phyloP scores from a whole-genome alignment of 1,140 invertebrate species.

The Eupristina koningsbergeri region DNA sequence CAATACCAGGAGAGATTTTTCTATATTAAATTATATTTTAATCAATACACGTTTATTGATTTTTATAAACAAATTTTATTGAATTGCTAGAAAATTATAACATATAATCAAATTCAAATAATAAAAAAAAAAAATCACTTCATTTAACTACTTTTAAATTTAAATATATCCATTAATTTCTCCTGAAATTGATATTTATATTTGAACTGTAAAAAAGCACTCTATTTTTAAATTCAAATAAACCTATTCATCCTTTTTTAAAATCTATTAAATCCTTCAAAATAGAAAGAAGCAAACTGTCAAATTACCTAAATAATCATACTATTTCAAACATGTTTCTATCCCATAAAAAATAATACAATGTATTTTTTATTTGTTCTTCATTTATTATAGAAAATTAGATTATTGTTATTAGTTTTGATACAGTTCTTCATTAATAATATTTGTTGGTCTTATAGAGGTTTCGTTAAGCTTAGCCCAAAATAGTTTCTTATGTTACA shows the following conservation, averaged over 20 bases:
- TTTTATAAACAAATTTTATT: no score
- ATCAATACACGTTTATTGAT: no score
- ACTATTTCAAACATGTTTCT: slow-evolving; percentile 28
- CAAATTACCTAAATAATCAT: slow-evolving; percentile 42
- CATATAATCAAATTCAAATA: no score
- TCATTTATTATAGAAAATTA: not conserved
- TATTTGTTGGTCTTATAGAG: slow-evolving; percentile 20
- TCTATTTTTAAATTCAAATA: slow-evolving; percentile 25
- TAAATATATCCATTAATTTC: not conserved
- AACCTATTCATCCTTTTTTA: slow-evolving; percentile 34
- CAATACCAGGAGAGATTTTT: not conserved
- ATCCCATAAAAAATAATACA: slow-evolving; percentile 1
- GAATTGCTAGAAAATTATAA: no score
- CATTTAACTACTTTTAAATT: no score
- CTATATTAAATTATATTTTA: not conserved
- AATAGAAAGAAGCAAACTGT: slow-evolving; percentile 47
- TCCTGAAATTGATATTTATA: not conserved
- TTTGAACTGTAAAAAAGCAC: slow-evolving; percentile 31
- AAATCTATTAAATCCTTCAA: slow-evolving; percentile 20
- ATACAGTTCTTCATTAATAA: slow-evolving; percentile 14
- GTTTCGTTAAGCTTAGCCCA: slow-evolving; percentile 19
- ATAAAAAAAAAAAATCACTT: no score
- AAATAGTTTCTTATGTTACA: slow-evolving; percentile 32
- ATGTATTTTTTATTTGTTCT: slow-evolving; percentile 1
- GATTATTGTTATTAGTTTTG: slow-evolving; percentile 11